A percentile compares a stretch with the other conserved stretches of the same genome.
Conservation (phyloP, 2,797 vertebrate genomes). For the Lithobates sylvaticus region DNA sequence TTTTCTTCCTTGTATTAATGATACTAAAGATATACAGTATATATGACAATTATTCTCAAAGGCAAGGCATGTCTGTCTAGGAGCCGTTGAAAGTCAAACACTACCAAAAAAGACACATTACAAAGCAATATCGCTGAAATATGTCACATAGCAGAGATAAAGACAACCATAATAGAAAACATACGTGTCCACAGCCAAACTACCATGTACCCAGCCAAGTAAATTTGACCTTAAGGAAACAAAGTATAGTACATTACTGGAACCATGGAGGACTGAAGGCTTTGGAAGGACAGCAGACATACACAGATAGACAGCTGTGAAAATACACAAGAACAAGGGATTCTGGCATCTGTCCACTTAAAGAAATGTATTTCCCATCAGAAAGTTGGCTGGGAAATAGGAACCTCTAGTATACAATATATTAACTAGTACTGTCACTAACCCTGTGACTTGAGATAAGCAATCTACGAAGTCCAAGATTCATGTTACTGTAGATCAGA, state of each 20-base stretch:
- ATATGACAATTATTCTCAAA: too few relatives aligned
- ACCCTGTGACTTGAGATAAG: neutral
- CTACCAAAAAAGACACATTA: neutral
- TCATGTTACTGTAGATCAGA: neutral
- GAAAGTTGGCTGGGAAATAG: neutral
- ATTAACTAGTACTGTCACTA: neutral
- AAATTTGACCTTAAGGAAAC: neutral
- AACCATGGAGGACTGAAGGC: neutral
- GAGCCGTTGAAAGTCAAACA: neutral
- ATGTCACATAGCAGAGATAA: too few relatives aligned
- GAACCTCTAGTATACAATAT: neutral
- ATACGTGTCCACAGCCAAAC: neutral
- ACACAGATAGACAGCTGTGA: conserved; percentile 11
- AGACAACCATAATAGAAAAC: neutral
- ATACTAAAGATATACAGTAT: too few relatives aligned
- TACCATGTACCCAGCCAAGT: neutral
- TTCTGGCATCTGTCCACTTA: neutral
- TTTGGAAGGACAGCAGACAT: neutral
- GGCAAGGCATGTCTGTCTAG: too few relatives aligned
- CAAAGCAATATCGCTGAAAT: too few relatives aligned
- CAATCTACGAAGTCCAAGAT: neutral
- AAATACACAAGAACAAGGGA: conserved; percentile 13
- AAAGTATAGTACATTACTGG: neutral
- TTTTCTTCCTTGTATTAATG: too few relatives aligned
- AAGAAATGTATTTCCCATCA: neutral